Evolutionary conservation across 92 coral and sea anemone genomes (phyloP).

Genomic region (Siderastrea siderea): DNA sequence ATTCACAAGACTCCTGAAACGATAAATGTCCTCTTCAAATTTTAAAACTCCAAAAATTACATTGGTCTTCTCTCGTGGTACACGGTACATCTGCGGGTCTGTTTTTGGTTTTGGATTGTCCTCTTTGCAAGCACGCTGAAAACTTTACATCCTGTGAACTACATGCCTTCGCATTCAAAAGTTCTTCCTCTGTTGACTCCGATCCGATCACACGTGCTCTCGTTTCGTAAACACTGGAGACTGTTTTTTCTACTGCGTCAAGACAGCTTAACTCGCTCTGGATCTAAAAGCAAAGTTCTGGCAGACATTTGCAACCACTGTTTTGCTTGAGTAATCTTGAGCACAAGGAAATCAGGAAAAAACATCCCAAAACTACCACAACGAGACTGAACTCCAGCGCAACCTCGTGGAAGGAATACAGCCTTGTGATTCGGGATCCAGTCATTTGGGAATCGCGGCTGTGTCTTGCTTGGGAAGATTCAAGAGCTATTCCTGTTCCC

Average conservation of each 20-base stretch:
- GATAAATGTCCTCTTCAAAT: too few relatives aligned
- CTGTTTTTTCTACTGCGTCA: neutral
- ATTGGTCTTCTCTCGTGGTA: neutral
- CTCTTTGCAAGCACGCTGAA: neutral
- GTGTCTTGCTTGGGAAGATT: neutral
- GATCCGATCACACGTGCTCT: neutral
- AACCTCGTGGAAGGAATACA: slow-evolving; percentile 36
- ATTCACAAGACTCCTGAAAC: neutral
- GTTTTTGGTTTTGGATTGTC: neutral
- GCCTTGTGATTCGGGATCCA: slow-evolving; percentile 23
- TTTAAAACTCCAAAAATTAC: neutral
- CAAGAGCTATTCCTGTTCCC: neutral
- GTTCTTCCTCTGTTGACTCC: neutral
- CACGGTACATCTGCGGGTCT: neutral
- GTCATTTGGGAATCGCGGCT: neutral
- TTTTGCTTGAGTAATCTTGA: slow-evolving; percentile 36
- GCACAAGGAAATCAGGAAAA: slow-evolving; percentile 28
- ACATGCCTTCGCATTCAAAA: neutral
- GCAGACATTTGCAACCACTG: neutral
- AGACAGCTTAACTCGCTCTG: neutral
- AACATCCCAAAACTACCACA: slow-evolving; percentile 33
- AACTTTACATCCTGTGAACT: too few relatives aligned
- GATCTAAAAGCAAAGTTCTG: slow-evolving; percentile 12
- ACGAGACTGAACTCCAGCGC: slow-evolving; percentile 46
- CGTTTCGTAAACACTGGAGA: neutral